These are phyloP conservation scores for Eurois occulta DNA, from an alignment of 2,888 invertebrate species.

Conservation along the genomic window DNA sequence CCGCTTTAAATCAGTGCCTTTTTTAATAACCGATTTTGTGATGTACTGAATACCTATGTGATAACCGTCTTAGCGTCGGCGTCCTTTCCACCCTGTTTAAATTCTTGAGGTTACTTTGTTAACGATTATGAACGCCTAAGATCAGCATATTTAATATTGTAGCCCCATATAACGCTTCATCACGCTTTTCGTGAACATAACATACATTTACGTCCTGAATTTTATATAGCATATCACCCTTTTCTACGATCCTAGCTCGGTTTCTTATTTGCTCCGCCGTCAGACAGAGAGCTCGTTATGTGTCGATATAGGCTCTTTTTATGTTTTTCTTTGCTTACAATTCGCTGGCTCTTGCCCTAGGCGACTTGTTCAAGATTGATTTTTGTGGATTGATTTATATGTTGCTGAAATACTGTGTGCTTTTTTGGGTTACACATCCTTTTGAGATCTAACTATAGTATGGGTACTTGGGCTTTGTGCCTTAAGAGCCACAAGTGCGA, in stretches of 20 bases:
- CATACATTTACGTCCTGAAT: background rate
- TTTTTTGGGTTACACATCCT: background rate
- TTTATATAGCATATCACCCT: conserved; percentile 2
- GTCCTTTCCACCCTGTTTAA: no score
- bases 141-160: background rate
- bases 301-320: conserved; percentile 30
- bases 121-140: background rate
- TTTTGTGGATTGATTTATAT: conserved; percentile 13
- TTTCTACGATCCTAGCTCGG: conserved; percentile 30
- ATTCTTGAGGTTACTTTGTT: background rate
- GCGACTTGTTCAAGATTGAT: conserved; percentile 24
- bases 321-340: conserved; percentile 23
- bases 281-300: conserved; percentile 43
- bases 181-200: background rate
- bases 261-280: conserved; percentile 42
- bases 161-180: background rate
- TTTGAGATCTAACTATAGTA: background rate
- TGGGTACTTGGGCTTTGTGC: background rate
- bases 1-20: no score
- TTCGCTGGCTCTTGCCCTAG: conserved; percentile 12
- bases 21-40: no score
- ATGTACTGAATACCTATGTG: no score
- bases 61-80: no score
- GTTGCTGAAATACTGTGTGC: background rate
- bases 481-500: background rate